phyloP scores from a whole-genome alignment of 2,797 vertebrate genomes.

The Tapera naevia region DNA sequence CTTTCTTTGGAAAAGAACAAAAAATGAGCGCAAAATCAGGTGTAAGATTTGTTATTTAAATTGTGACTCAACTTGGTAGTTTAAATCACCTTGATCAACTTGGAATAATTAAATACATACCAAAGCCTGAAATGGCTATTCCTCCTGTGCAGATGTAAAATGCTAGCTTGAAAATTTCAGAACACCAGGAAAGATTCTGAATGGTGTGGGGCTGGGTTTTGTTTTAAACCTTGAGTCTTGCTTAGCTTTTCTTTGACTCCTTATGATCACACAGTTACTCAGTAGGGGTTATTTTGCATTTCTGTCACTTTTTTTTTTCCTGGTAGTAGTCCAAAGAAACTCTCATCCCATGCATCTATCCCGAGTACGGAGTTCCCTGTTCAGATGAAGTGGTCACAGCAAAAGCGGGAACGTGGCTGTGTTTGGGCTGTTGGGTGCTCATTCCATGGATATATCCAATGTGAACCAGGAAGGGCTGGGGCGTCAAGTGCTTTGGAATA shows the following conservation, averaged over 20 bases:
- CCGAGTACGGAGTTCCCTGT: rapidly evolving
- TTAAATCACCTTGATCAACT: neutral
- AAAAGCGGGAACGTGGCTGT: neutral
- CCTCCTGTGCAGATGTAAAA: neutral
- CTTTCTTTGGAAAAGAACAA: neutral
- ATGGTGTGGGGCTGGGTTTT: neutral
- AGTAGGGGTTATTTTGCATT: neutral
- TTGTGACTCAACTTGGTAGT: neutral
- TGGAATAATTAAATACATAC: neutral
- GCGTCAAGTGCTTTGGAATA: neutral
- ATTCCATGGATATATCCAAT: rapidly evolving
- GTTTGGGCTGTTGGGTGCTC: rapidly evolving
- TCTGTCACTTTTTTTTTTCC: neutral
- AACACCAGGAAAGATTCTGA: neutral
- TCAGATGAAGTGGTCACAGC: neutral
- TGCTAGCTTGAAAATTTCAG: neutral
- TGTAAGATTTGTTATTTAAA: neutral
- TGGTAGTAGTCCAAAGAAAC: neutral
- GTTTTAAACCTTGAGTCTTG: neutral
- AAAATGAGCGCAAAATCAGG: neutral
- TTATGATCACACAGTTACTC: neutral
- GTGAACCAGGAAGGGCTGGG: neutral
- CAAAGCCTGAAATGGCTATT: neutral
- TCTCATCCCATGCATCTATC: neutral
- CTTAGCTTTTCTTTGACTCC: neutral